Percentiles rank a stretch among this genome's conserved stretches.
phyloP scores from a whole-genome alignment of 64 coral and sea anemone genomes.

The Pocillopora damicornis region DNA sequence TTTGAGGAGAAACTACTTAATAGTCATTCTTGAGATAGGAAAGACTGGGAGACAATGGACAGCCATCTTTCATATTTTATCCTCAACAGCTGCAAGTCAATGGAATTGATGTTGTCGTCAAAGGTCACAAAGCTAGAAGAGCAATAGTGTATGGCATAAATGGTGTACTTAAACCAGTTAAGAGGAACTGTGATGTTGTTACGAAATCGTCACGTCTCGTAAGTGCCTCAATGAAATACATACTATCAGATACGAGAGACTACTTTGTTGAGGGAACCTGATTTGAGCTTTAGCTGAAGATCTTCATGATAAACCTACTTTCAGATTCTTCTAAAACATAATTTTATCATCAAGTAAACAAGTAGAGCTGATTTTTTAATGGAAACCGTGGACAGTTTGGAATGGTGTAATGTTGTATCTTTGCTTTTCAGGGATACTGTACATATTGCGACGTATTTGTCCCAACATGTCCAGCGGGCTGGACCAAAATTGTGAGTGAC shows the following conservation, averaged over 20 bases:
- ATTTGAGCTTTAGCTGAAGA: too few relatives aligned
- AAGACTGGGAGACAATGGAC: too few relatives aligned
- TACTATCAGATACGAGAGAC: background rate
- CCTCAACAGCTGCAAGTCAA: conserved; percentile 40
- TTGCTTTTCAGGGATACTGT: background rate
- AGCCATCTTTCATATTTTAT: background rate
- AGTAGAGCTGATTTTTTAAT: too few relatives aligned
- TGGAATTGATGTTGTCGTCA: conserved; percentile 17
- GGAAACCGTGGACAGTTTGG: background rate
- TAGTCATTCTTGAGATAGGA: too few relatives aligned
- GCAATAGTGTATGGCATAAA: conserved; percentile 44
- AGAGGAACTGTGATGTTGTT: conserved; percentile 24
- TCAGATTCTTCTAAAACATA: too few relatives aligned
- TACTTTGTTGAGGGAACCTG: background rate
- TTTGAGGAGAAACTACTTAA: too few relatives aligned
- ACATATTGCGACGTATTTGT: background rate
- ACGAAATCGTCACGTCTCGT: background rate
- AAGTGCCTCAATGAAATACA: background rate
- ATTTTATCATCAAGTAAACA: too few relatives aligned
- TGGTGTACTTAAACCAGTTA: conserved; percentile 33
- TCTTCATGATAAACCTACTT: too few relatives aligned
- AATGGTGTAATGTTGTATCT: background rate
- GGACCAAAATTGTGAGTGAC: conserved; percentile 8
- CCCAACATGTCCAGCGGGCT: background rate
- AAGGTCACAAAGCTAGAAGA: conserved; percentile 13